Base-by-base conservation (phyloP, 2,888 invertebrate genomes). In the Ceriagrion tenellum region DNA sequence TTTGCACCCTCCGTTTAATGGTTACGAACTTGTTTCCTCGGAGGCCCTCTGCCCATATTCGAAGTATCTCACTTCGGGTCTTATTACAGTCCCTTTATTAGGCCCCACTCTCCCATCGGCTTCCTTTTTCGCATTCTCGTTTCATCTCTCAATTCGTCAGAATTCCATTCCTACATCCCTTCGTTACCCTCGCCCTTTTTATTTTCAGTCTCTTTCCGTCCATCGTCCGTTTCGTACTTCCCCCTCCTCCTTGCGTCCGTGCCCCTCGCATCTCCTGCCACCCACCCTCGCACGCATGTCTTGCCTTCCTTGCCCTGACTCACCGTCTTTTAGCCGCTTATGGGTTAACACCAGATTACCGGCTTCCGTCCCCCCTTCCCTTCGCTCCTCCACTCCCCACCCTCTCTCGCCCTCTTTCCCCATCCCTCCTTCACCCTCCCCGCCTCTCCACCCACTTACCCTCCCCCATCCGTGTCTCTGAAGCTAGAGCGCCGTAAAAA, bases 271-370 rank as follows among this genome's bases (percentile, higher is more conserved):
- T n/a, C 81, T 16, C 6, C 35, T n/a, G 0, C 30, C 35, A 10
- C 35, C 16, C 26, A 6, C 81, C 69, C n/a, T 3, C 23, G n/a
- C 69, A 69, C n/a, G 26, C 69, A n/a, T n/a, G 23, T n/a, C 69
- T 26, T 69, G 26, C 69, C 47, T 47, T 8, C 47, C 69, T 26
- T n/a, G 69, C 69, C 69, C 81, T 81, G 81, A 81, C 81, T 81
- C 69, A 81, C 81, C 81, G 81, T 81, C 81, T 81, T 81, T 69
- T 35, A 81, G 81, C 81, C 81, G 81, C 81, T 81, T 81, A 81
- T 81, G 35, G 81, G 81, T 81, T 81, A 81, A 81, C 81, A 81
- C 81, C 81, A 81, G 81, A 81, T 81, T 81, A 35, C 81, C 30
- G 30, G 81, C 81, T 30, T 81, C 30, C 35, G 35, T 35, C 81